Conservation (phyloP, 2,888 invertebrate species). For the Encarsia formosa region DNA sequence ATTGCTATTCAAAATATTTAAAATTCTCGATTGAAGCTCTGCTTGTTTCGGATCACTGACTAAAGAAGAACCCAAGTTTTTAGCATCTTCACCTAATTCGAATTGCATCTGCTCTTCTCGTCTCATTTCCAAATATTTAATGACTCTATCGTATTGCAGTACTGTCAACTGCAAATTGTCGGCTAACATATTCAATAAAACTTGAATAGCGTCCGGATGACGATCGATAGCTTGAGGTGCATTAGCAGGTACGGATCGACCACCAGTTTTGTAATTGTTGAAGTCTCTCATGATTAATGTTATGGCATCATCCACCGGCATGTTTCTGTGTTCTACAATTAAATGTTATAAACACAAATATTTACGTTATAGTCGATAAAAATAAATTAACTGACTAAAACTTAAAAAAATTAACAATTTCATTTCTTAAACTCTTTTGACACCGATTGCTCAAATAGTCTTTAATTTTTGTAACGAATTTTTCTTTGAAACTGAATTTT, state of each 20-base stretch:
- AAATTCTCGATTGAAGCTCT: constrained; percentile 72
- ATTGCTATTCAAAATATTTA: constrained; percentile 71
- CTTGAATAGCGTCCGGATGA: constrained; percentile 49
- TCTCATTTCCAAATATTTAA: constrained; percentile 69
- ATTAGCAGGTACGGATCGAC: constrained; percentile 57
- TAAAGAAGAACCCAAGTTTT: constrained; percentile 50
- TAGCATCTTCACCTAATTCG: constrained; percentile 66
- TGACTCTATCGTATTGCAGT: constrained; percentile 73
- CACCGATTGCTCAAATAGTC: no score
- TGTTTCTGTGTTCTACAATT: constrained; percentile 87
- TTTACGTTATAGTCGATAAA: no score
- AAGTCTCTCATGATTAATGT: constrained; percentile 72
- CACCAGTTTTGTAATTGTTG: constrained; percentile 58
- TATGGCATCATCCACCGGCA: constrained; percentile 90
- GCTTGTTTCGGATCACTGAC: constrained; percentile 59
- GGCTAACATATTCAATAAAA: constrained; percentile 69
- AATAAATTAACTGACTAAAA: no score
- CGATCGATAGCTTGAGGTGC: constrained; percentile 53
- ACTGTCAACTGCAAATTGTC: constrained; percentile 76
- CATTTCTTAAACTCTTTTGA: no score
- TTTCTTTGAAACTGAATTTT: no score
- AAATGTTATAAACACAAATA: no score
- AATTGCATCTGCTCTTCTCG: constrained; percentile 70
- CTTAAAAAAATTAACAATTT: no score
- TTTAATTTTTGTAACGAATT: no score